Evolutionary conservation across 2,888 invertebrate species (phyloP).

Genomic region (Tortricodes alternella): DNA sequence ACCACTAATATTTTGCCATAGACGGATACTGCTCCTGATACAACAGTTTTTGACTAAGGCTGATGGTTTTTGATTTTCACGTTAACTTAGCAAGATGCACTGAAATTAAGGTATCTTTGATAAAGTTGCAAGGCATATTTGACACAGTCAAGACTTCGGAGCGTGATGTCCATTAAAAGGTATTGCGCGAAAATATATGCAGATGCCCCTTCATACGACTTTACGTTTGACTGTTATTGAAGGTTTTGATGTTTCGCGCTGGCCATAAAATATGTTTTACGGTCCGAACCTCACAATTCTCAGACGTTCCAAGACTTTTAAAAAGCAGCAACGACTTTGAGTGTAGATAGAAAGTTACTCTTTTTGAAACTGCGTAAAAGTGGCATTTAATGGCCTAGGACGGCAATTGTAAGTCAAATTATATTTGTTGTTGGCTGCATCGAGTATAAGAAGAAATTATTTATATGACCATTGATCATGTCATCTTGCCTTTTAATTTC

Average conservation of each 20-base stretch:
- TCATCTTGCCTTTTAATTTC: no score
- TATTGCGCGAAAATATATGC: slow-evolving; percentile 4
- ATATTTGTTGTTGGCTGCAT: neutral
- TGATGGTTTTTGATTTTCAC: no score
- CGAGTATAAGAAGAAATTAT: no score
- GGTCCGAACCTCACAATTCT: slow-evolving; percentile 63
- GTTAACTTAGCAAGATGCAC: no score
- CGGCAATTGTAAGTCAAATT: neutral
- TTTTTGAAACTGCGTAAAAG: slow-evolving; percentile 43
- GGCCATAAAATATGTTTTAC: slow-evolving; percentile 78
- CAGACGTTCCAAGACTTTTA: slow-evolving; percentile 65
- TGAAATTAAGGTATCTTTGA: no score
- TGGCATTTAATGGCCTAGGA: slow-evolving; percentile 21
- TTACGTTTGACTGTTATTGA: slow-evolving; percentile 68
- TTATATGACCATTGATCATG: no score
- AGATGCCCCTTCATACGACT: slow-evolving; percentile 41
- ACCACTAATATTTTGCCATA: no score
- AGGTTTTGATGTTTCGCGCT: slow-evolving; percentile 71
- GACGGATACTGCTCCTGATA: no score
- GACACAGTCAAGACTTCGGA: neutral
- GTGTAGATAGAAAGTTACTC: slow-evolving; percentile 64
- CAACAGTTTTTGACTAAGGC: no score
- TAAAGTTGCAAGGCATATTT: neutral
- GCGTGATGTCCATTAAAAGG: neutral
- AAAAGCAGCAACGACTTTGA: slow-evolving; percentile 68